phyloP scores from a whole-genome alignment of 2,888 invertebrate species.

The Tipula vernalis region DNA sequence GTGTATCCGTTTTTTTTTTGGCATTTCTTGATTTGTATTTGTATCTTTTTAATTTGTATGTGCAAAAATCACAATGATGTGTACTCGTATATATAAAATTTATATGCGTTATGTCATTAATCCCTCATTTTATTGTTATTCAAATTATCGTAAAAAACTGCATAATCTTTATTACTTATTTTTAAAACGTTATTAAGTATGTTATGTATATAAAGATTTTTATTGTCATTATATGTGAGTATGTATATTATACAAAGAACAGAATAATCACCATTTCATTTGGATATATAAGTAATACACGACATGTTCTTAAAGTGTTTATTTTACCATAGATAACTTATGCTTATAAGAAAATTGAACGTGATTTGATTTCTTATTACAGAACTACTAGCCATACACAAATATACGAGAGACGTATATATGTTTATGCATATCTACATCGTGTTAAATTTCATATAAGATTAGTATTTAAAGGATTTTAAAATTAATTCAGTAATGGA shows the following conservation, averaged over 20 bases:
- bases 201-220: background rate
- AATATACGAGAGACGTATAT: background rate
- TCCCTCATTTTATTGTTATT: background rate
- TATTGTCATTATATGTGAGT: background rate
- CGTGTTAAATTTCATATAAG: background rate
- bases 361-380: background rate
- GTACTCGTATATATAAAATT: background rate
- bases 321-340: background rate
- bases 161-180: background rate
- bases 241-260: background rate
- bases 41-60: background rate
- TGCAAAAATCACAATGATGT: background rate
- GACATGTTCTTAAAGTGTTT: background rate
- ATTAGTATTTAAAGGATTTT: background rate
- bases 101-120: background rate
- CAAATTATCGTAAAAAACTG: background rate
- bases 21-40: background rate
- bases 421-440: background rate
- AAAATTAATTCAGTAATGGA: background rate
- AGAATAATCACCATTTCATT: background rate
- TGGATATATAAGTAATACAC: background rate
- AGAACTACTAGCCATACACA: background rate
- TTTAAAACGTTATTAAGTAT: background rate
- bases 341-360: background rate
- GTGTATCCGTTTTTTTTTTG: background rate